Base-by-base conservation (phyloP, 2,113 vertebrate species). In the Spheniscus mendiculus region DNA sequence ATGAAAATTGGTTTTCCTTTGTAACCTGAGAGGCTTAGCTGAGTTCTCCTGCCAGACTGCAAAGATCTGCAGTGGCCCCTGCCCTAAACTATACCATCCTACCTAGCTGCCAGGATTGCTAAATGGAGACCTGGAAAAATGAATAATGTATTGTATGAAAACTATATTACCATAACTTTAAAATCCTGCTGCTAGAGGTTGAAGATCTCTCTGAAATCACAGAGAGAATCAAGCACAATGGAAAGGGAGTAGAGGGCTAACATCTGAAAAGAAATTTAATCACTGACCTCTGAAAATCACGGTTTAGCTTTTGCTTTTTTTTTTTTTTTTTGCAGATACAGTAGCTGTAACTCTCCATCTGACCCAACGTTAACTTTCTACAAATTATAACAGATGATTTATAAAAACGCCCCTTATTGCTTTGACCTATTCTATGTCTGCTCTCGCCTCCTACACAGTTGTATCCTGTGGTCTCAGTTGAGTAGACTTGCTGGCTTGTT, bases 21-120 rank as follows among this genome's bases (percentile, higher is more conserved):
- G 93, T 94, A 97, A 94, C 82, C 55, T 77, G 91, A 96, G 93
- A 96, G 81, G 83, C 62, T 91, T 77, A 71, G 67, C 50, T 45
- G 63, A 77, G 62, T 53, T 80, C 89, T 89, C 73, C 72, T 95
- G 84, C 74, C 87, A 90, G 62, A 81, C 58, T 91, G 81, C 82
- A 90, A 23, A 88, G 84, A 90, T 44, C 89, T 83, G 82, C 96
- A 93, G 62, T 88, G 91, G 84, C 91, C 55, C 84, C 87, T 96
- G 63, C 87, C 93, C 87, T 94, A 77, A 94, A 96, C 63, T 90
- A 34, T 77, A 74, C 91, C 96, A 90, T 63, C 89, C 58, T 83
- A 22, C 49, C 90, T n/a, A 58, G 62, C 66, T 87, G 56, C 63
- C 86, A 96, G 87, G 44, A 69, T 69, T 76, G 45, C 78, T 87